A percentile compares a stretch with the other conserved stretches of the same genome.
Evolutionary conservation across 2,113 vertebrate genomes (phyloP).

Genomic region (rat (Rattus norvegicus)): GRCr8 NC_086039.1:12512501-12513000

Average conservation of each 20-base stretch:
- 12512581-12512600: constrained; percentile 98
- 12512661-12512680: constrained; percentile 99
- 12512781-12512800: constrained; percentile 97
- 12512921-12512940: constrained; percentile 99
- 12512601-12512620: constrained; percentile 85
- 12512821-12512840: constrained; percentile 99
- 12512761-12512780: constrained; percentile 99
- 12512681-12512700: constrained; percentile 98
- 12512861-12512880: constrained; percentile 98
- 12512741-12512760: constrained; percentile 98
- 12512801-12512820: constrained; percentile 98
- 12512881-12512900: constrained; percentile 98
- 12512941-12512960: constrained; percentile 97
- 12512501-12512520: constrained; percentile 99
- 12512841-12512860: constrained; percentile 99
- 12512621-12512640: constrained; percentile 3
- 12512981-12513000: constrained; percentile 95
- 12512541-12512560: constrained; percentile 99
- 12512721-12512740: constrained; percentile 97
- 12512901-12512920: constrained; percentile 98
- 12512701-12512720: constrained; percentile 99
- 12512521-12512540: constrained; percentile 99
- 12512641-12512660: constrained; percentile 23
- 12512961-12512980: constrained; percentile 98
- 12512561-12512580: constrained; percentile 99